Evolutionary conservation across 2,888 invertebrate species (phyloP).

Genomic region (Napeogenes sylphis): DNA sequence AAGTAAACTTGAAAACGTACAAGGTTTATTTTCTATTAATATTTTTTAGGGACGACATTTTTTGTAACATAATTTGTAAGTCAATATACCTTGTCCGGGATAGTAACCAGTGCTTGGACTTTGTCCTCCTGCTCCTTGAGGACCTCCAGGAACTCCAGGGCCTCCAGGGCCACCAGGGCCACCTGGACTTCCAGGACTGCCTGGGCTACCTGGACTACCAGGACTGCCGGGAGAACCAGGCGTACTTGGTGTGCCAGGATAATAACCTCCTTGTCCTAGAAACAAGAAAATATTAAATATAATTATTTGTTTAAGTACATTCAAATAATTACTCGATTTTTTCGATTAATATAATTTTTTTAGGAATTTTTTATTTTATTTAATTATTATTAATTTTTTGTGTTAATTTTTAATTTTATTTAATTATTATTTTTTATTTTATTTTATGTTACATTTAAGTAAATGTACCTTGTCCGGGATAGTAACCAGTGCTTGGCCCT

Average conservation of each 20-base stretch:
- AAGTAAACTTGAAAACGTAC: no score
- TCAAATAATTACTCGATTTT: no score
- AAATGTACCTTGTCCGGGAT: constrained; percentile 42
- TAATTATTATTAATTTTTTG: no score
- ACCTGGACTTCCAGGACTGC: constrained; percentile 15
- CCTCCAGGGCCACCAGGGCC: constrained; percentile 34
- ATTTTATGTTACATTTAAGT: no score
- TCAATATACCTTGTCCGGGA: constrained; percentile 42
- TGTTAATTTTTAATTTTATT: no score
- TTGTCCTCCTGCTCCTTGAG: constrained; percentile 39
- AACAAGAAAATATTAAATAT: not conserved
- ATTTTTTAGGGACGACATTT: no score
- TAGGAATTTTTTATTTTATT: no score
- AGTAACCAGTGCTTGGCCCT: constrained; percentile 25
- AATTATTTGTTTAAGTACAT: no score
- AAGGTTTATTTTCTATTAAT: no score
- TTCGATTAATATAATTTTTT: no score
- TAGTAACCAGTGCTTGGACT: constrained; percentile 25
- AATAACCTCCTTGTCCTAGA: constrained; percentile 48
- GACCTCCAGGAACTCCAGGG: constrained; percentile 35
- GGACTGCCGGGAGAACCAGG: constrained; percentile 30
- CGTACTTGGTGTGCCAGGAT: constrained; percentile 39
- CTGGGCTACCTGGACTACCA: constrained; percentile 15
- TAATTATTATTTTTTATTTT: no score
- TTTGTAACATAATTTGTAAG: no score